A percentile compares a stretch with the other conserved stretches of the same genome.
phyloP scores from a whole-genome alignment of 2,888 invertebrate genomes.

The Platycnemis pennipes region DNA sequence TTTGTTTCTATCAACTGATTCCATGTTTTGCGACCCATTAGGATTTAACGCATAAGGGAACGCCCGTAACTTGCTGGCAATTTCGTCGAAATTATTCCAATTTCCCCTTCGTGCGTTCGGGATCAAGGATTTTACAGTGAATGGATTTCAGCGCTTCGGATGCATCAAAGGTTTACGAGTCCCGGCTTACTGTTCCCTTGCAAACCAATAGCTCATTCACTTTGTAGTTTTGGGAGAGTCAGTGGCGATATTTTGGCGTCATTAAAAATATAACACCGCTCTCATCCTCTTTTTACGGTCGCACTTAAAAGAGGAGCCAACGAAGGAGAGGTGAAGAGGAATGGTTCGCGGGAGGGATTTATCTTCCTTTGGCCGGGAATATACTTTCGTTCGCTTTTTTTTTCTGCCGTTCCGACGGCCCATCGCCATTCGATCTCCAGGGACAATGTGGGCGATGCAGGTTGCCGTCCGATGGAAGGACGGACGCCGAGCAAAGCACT shows the following conservation, averaged over 20 bases:
- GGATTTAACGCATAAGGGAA: conserved; percentile 55
- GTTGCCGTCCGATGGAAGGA: neutral
- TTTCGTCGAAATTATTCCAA: conserved; percentile 61
- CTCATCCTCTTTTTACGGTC: conserved; percentile 38
- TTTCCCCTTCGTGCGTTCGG: conserved; percentile 44
- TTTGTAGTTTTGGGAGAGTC: conserved; percentile 65
- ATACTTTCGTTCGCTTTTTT: conserved; percentile 40
- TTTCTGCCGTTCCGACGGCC: conserved; percentile 20
- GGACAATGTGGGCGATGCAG: neutral
- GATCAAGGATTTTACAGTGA: conserved; percentile 45
- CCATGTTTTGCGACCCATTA: conserved; percentile 52
- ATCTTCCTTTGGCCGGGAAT: conserved; percentile 26
- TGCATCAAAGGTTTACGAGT: conserved; percentile 64
- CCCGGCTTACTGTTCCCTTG: conserved; percentile 56
- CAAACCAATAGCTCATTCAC: conserved; percentile 64
- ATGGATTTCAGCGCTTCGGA: conserved; percentile 62
- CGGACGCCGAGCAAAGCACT: no score
- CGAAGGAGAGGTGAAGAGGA: conserved; percentile 8
- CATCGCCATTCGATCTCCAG: conserved; percentile 11
- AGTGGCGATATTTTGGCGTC: conserved; percentile 67
- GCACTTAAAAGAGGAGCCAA: conserved; percentile 45
- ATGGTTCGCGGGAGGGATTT: neutral
- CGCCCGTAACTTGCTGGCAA: conserved; percentile 37
- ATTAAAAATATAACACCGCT: conserved; percentile 59
- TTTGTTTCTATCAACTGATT: conserved; percentile 58